Conservation (phyloP, 1,140 invertebrate genomes). For the Planococcus citri region DNA sequence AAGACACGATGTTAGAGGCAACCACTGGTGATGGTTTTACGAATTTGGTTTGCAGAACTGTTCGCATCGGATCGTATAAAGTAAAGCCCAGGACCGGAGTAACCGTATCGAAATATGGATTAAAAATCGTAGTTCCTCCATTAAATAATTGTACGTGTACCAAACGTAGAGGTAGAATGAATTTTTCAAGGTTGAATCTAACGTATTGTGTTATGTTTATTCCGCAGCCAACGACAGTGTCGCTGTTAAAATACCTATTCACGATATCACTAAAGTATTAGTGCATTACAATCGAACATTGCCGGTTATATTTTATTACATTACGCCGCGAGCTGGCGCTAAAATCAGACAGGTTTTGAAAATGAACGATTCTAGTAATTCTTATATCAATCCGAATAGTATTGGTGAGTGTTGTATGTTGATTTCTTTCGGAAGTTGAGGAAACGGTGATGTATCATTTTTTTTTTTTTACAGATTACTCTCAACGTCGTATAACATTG, state of each 20-base stretch:
- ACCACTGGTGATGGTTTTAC: conserved; percentile 33
- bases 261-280: conserved; percentile 55
- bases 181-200: conserved; percentile 16
- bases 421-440: background rate
- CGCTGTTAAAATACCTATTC: conserved; percentile 46
- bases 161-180: background rate
- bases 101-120: conserved; percentile 47
- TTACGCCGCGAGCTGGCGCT: conserved; percentile 47
- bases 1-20: background rate
- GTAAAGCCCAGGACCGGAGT: conserved; percentile 53
- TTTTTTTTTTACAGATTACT: conserved; percentile 40
- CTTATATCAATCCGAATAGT: conserved; percentile 47
- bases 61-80: conserved; percentile 66
- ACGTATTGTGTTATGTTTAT: conserved; percentile 17
- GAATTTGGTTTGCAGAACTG: conserved; percentile 50
- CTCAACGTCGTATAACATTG: conserved; percentile 60
- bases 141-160: conserved; percentile 38
- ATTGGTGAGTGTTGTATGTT: conserved; percentile 38
- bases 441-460: background rate
- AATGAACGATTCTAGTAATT: conserved; percentile 43
- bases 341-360: conserved; percentile 54
- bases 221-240: conserved; percentile 36
- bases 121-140: conserved; percentile 52
- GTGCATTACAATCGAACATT: conserved; percentile 56
- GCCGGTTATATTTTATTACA: conserved; percentile 66